Evolutionary conservation across 2,113 vertebrate species (phyloP).

Genomic region (Brachyhypopomus occidentalis): DNA sequence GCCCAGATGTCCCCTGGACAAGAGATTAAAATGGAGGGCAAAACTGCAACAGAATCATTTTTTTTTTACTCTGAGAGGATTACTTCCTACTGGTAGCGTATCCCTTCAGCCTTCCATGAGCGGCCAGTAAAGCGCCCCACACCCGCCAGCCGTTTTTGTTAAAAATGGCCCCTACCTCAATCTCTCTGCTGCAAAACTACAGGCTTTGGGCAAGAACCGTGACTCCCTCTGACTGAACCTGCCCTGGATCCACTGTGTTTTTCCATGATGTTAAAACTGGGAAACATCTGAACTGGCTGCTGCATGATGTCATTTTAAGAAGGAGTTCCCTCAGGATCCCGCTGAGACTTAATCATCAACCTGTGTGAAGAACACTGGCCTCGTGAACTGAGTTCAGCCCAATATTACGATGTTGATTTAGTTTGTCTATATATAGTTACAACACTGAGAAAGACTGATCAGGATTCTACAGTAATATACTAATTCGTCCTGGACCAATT

Average conservation of each 20-base stretch:
- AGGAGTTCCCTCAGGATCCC: background rate
- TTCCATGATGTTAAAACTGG: background rate
- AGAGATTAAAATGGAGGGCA: constrained; percentile 55
- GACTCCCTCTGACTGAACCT: background rate
- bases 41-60: constrained; percentile 41
- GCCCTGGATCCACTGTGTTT: background rate
- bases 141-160: constrained; percentile 1
- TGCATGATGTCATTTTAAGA: background rate
- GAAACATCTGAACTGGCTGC: background rate
- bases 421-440: background rate
- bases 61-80: constrained; percentile 55
- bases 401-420: background rate
- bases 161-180: background rate
- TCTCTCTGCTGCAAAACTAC: background rate
- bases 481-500: background rate
- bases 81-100: constrained; percentile 53
- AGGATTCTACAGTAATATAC: background rate
- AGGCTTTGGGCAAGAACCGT: background rate
- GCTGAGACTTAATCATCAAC: background rate
- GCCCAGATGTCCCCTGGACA: constrained; percentile 39
- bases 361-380: background rate
- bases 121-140: constrained; percentile 38
- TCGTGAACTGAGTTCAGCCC: background rate
- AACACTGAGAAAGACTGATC: background rate
- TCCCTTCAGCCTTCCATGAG: constrained; percentile 35